These are phyloP conservation scores for Macroglossus sobrinus DNA, from an alignment of 2,113 vertebrate species.

Conservation along the genomic window DNA sequence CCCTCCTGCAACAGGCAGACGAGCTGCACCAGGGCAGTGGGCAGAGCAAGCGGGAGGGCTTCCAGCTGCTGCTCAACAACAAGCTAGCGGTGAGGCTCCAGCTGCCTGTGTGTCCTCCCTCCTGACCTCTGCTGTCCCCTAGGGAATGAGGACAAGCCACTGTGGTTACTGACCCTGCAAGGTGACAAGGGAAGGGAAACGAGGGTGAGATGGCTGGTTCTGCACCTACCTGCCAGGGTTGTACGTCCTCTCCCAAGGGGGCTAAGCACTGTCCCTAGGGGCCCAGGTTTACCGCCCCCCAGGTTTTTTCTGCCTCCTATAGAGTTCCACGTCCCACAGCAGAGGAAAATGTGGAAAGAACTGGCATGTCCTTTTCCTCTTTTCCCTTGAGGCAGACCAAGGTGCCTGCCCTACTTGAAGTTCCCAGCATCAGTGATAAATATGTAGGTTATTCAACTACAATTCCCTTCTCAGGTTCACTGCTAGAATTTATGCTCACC, in stretches of 20 bases:
- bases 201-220: neutral
- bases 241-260: neutral
- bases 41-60: slow-evolving; percentile 86
- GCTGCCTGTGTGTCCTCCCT: neutral
- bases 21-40: slow-evolving; percentile 85
- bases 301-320: neutral
- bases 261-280: rapidly evolving
- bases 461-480: neutral
- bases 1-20: slow-evolving; percentile 90
- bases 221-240: neutral
- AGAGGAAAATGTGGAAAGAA: neutral
- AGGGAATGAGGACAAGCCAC: neutral
- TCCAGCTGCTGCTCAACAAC: slow-evolving; percentile 89
- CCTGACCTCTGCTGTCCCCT: too few species aligned
- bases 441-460: neutral
- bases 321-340: neutral
- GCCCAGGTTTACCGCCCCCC: neutral
- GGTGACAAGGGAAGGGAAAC: neutral
- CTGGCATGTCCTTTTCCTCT: neutral
- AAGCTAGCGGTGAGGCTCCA: slow-evolving; percentile 85
- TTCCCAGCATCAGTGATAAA: neutral
- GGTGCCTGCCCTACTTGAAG: neutral
- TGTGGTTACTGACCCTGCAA: neutral
- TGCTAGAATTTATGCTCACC: neutral
- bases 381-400: neutral